These are phyloP conservation scores for Frankliniella intonsa DNA, from an alignment of 2,888 invertebrate genomes.

Conservation along the genomic window DNA sequence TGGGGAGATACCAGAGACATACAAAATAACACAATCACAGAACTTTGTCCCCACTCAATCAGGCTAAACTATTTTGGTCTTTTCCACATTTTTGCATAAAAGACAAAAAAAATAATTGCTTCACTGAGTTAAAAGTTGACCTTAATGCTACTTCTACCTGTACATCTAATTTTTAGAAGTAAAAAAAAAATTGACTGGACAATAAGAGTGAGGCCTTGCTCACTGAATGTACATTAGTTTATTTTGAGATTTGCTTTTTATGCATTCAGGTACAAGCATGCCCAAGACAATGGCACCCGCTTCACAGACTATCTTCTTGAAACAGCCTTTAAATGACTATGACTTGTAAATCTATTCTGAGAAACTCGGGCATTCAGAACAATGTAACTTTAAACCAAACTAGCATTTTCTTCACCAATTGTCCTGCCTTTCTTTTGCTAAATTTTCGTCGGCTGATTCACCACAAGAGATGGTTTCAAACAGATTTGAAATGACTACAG, in stretches of 20 bases:
- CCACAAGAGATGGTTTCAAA: background rate
- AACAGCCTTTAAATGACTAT: slow-evolving; percentile 5
- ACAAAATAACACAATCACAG: slow-evolving; percentile 23
- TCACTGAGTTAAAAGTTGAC: background rate
- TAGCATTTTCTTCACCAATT: background rate
- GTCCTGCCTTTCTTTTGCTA: background rate
- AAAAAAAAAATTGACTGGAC: background rate
- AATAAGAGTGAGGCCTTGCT: background rate
- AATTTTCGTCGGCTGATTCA: background rate
- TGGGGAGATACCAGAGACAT: background rate
- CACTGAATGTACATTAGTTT: background rate
- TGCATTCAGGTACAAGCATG: slow-evolving; percentile 24
- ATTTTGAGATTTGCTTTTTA: background rate
- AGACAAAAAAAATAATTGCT: background rate
- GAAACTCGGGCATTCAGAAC: background rate
- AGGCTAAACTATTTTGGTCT: background rate
- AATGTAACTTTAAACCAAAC: background rate
- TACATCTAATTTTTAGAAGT: background rate
- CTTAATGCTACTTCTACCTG: background rate
- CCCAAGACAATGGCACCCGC: slow-evolving; percentile 3
- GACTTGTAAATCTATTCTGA: background rate
- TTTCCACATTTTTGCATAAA: background rate
- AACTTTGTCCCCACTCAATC: background rate
- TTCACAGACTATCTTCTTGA: background rate
- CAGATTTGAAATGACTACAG: background rate